Conservation (phyloP, 2,113 vertebrate species). For the Siniperca chuatsi region DNA sequence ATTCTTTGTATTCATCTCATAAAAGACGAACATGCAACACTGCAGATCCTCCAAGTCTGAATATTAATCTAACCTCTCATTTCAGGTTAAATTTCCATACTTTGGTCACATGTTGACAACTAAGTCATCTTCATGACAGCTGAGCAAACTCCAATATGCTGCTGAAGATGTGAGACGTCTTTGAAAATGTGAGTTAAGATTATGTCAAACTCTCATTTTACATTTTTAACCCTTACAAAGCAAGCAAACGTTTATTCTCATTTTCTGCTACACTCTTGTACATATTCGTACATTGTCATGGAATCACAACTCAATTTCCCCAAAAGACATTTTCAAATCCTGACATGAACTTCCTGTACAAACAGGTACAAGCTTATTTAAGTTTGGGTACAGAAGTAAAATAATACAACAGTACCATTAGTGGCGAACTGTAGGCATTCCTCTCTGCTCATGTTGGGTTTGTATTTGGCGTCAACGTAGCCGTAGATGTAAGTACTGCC, state of each 20-base stretch:
- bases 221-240: background rate
- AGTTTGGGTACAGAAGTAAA: background rate
- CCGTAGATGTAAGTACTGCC: slow-evolving; percentile 85
- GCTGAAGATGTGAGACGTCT: background rate
- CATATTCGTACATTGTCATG: background rate
- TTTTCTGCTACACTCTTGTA: no score
- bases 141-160: background rate
- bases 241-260: background rate
- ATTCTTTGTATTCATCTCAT: background rate
- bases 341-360: background rate
- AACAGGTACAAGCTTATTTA: background rate
- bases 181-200: background rate
- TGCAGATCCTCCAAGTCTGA: background rate
- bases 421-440: slow-evolving; percentile 80
- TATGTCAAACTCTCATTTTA: background rate
- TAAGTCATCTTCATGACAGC: background rate
- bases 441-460: slow-evolving; percentile 80
- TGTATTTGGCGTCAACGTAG: slow-evolving; percentile 84
- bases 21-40: background rate
- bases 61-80: background rate
- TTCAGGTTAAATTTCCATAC: background rate
- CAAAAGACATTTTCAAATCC: background rate
- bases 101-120: background rate
- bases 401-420: slow-evolving; percentile 71
- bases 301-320: background rate